Evolutionary conservation across 1,140 invertebrate genomes (phyloP).

Genomic region (Cherax quadricarinatus): DNA sequence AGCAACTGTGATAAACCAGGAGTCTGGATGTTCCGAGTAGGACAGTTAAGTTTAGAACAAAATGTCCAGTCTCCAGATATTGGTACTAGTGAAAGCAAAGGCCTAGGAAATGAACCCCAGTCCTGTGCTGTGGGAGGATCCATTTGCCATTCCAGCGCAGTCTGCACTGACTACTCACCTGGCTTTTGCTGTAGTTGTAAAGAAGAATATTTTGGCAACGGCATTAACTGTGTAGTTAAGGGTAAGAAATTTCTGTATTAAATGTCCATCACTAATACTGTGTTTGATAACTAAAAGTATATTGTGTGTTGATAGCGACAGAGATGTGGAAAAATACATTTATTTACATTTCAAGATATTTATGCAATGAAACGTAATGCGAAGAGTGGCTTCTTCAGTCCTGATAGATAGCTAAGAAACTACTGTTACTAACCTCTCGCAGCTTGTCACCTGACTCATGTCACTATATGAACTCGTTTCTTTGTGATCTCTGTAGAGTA

Average conservation of each 20-base stretch:
- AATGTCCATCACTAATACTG: too few species aligned
- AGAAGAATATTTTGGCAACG: constrained; percentile 91
- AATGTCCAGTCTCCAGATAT: constrained; percentile 84
- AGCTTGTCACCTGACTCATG: too few species aligned
- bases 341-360: too few species aligned
- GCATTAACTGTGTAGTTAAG: constrained; percentile 89
- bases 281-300: too few species aligned
- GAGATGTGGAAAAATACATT: too few species aligned
- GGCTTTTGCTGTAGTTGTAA: constrained; percentile 94
- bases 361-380: too few species aligned
- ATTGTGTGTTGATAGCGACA: too few species aligned
- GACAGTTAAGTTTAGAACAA: constrained; percentile 77
- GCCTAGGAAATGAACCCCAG: constrained; percentile 67
- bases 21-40: constrained; percentile 89
- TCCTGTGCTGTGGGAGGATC: constrained; percentile 81
- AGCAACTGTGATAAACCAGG: constrained; percentile 90
- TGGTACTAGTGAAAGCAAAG: constrained; percentile 70
- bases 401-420: too few species aligned
- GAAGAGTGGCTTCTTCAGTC: too few species aligned
- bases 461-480: too few species aligned
- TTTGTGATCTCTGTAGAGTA: too few species aligned
- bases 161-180: constrained; percentile 87
- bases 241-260: constrained; percentile 78
- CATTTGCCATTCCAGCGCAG: constrained; percentile 88
- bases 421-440: too few species aligned